These are phyloP conservation scores for Agrilus mali DNA, from an alignment of 2,888 invertebrate species.

Conservation along the genomic window DNA sequence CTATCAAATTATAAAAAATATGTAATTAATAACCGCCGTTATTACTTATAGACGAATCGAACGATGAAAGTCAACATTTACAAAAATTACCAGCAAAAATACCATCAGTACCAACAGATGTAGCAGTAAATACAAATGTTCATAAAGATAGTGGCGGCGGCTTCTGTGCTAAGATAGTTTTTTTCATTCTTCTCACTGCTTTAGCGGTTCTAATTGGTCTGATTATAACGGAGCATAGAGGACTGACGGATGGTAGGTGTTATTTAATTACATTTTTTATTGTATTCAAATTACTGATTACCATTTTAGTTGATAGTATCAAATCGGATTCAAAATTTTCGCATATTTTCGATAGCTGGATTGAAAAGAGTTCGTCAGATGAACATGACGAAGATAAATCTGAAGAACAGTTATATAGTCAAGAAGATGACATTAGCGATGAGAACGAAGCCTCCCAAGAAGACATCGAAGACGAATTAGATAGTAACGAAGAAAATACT, in stretches of 20 bases:
- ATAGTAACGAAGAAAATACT: slow-evolving; percentile 18
- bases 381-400: slow-evolving; percentile 35
- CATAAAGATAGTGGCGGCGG: slow-evolving; percentile 70
- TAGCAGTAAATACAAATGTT: slow-evolving; percentile 62
- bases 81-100: slow-evolving; percentile 23
- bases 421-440: slow-evolving; percentile 17
- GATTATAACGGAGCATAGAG: slow-evolving; percentile 69
- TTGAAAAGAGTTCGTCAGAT: slow-evolving; percentile 42
- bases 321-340: slow-evolving; percentile 57
- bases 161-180: slow-evolving; percentile 73
- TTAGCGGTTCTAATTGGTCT: slow-evolving; percentile 62
- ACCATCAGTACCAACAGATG: slow-evolving; percentile 8
- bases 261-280: slow-evolving; percentile 4
- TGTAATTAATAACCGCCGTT: too few species aligned
- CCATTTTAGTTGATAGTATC: slow-evolving; percentile 42
- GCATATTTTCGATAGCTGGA: slow-evolving; percentile 67
- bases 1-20: too few species aligned
- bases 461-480: slow-evolving; percentile 24
- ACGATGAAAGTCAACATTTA: slow-evolving; percentile 17
- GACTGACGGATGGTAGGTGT: slow-evolving; percentile 61
- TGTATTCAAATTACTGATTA: slow-evolving; percentile 1
- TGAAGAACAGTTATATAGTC: slow-evolving; percentile 25
- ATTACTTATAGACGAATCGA: slow-evolving; percentile 17
- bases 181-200: slow-evolving; percentile 61
- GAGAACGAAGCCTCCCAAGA: slow-evolving; percentile 20